Evolutionary conservation across 2,113 vertebrate species (phyloP).

Genomic region (Numenius arquata): DNA sequence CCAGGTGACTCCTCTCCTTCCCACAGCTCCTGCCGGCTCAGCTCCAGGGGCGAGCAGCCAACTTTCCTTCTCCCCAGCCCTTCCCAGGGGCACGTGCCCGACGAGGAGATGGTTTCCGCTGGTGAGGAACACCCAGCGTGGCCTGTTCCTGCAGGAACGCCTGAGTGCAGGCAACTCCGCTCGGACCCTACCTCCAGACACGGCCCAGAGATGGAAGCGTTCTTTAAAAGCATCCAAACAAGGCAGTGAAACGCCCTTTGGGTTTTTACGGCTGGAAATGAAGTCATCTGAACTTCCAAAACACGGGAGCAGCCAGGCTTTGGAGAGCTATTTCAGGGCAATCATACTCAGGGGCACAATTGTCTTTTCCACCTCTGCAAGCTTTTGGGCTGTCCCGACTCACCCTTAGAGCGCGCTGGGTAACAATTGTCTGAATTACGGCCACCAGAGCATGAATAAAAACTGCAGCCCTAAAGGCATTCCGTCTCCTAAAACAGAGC

Average conservation of each 20-base stretch:
- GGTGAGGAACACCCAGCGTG: accelerated
- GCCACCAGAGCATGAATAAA: not conserved
- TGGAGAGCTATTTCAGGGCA: not conserved
- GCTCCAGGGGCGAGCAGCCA: not conserved
- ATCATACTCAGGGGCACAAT: not conserved
- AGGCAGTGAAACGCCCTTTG: not conserved
- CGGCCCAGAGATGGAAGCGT: not conserved
- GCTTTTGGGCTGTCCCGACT: not conserved
- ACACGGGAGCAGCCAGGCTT: not conserved
- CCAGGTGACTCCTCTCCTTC: not conserved
- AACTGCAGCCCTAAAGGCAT: accelerated
- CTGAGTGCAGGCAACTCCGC: not conserved
- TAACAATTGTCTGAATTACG: not conserved
- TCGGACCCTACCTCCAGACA: not conserved
- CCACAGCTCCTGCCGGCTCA: not conserved
- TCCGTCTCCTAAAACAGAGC: not conserved
- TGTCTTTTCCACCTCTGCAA: not conserved
- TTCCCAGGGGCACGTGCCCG: not conserved
- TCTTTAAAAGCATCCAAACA: not conserved
- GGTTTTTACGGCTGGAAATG: not conserved
- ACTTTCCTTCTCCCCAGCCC: not conserved
- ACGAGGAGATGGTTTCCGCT: not conserved
- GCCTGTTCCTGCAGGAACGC: not conserved
- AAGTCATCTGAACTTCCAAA: not conserved
- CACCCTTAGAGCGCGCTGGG: not conserved